These are phyloP conservation scores for Ommatoiulus sabulosus DNA, from an alignment of 2,888 invertebrate species.

Conservation along the genomic window DNA sequence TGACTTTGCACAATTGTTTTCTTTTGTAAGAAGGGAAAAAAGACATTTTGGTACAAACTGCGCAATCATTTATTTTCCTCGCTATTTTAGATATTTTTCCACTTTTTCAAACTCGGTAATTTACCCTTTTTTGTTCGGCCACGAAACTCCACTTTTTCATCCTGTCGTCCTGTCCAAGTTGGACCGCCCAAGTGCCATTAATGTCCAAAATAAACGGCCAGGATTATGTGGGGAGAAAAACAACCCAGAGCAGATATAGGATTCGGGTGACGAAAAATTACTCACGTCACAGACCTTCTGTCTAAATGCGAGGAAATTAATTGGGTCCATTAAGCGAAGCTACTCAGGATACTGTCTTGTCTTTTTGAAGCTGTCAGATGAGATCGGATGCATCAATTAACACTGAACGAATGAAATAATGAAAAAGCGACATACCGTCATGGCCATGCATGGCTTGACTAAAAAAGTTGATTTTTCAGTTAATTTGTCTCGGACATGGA, in stretches of 20 bases:
- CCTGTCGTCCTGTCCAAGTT: not conserved
- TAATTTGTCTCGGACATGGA: no score
- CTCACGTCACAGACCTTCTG: no score
- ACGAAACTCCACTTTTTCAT: conserved; percentile 6
- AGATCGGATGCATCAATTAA: no score
- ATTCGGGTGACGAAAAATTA: no score
- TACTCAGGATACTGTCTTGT: no score
- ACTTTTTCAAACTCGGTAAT: not conserved
- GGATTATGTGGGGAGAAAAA: no score
- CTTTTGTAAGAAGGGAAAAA: conserved; percentile 17
- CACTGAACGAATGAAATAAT: no score
- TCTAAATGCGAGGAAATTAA: no score
- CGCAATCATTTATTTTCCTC: conserved; percentile 19
- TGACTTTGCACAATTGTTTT: conserved; percentile 53
- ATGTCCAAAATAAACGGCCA: not conserved
- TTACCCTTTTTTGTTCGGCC: conserved; percentile 29
- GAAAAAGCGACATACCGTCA: not conserved
- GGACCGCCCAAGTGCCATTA: conserved; percentile 34
- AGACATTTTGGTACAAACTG: not conserved
- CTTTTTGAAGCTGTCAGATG: no score
- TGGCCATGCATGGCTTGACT: no score
- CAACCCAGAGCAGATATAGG: no score
- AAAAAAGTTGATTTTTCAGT: not conserved
- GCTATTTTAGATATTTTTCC: conserved; percentile 50
- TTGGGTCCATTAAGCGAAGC: no score